Conservation (phyloP, 2,797 vertebrate genomes). For the Premnoplex brunnescens region DNA sequence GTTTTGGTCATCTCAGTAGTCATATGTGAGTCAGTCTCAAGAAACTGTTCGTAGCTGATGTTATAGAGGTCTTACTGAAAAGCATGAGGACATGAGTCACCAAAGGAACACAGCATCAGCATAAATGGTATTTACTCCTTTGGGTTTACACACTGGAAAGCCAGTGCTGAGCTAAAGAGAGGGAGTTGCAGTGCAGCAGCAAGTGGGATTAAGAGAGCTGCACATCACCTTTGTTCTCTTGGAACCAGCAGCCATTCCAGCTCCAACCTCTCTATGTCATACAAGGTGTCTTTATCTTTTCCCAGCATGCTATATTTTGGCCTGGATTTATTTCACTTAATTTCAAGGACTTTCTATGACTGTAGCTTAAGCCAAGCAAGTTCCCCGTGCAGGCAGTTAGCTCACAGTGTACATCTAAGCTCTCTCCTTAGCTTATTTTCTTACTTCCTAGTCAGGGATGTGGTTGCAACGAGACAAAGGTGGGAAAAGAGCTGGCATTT, state of each 20-base stretch:
- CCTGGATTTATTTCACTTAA: neutral
- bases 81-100: neutral
- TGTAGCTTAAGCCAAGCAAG: neutral
- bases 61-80: neutral
- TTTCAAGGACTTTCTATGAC: neutral
- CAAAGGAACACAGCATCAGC: neutral
- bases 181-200: neutral
- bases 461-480: neutral
- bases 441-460: neutral
- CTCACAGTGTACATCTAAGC: neutral
- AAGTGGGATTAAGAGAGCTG: neutral
- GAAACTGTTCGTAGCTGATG: neutral
- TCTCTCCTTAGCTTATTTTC: neutral
- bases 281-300: neutral
- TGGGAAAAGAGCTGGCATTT: neutral
- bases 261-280: neutral
- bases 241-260: neutral
- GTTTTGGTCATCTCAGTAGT: neutral
- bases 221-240: neutral
- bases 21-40: neutral
- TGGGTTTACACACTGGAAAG: neutral
- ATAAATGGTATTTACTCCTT: neutral
- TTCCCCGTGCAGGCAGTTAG: neutral
- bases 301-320: neutral
- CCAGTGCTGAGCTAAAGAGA: neutral